Percentiles rank a stretch among this genome's conserved stretches.
Conservation (phyloP, 30 jellyfish, hydroid and myxozoan species). For the Nemopilema nomurai region DNA sequence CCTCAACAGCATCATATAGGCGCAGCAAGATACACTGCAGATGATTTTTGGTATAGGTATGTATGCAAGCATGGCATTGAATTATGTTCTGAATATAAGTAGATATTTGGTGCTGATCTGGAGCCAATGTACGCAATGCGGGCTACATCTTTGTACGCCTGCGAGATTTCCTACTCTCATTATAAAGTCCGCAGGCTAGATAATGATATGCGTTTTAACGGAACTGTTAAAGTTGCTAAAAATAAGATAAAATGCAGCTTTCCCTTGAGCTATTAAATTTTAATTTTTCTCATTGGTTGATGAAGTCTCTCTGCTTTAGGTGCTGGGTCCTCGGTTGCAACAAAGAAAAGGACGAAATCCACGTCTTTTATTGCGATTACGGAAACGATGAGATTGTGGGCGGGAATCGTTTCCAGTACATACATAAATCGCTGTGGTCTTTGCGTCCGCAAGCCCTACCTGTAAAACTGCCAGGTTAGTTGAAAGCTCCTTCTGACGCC, state of each 20-base stretch:
- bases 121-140: no score
- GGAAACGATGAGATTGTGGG: conserved; percentile 71
- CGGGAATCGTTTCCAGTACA: conserved; percentile 40
- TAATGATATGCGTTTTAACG: no score
- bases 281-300: neutral
- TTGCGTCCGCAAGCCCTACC: conserved; percentile 94
- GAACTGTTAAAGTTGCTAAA: no score
- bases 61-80: no score
- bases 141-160: no score
- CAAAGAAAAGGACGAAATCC: conserved; percentile 45
- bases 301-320: conserved; percentile 19
- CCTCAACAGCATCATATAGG: conserved; percentile 73
- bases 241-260: no score
- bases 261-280: no score
- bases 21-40: conserved; percentile 58
- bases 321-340: conserved; percentile 67
- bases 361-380: conserved; percentile 80
- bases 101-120: no score
- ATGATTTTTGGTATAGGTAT: conserved; percentile 87
- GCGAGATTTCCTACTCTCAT: no score
- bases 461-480: conserved; percentile 79
- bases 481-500: no score
- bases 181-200: no score
- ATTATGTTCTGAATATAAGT: no score
- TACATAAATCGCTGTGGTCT: conserved; percentile 53